These are phyloP conservation scores for Drepana falcataria DNA, from an alignment of 2,888 invertebrate genomes.

Conservation along the genomic window DNA sequence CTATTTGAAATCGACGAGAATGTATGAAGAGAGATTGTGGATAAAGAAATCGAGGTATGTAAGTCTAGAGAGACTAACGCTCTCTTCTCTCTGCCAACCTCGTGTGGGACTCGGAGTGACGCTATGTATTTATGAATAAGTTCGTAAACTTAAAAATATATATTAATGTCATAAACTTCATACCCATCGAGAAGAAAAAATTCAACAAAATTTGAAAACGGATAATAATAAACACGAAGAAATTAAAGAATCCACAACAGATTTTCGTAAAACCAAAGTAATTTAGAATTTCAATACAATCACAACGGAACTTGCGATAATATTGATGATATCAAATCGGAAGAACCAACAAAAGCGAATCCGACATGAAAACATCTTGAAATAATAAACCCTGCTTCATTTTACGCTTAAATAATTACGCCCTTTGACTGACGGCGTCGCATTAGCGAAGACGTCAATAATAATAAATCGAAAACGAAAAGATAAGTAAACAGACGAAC, in stretches of 20 bases:
- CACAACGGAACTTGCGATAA: constrained; percentile 7
- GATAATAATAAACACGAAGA: not conserved
- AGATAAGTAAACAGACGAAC: constrained; percentile 26
- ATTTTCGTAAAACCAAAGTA: not conserved
- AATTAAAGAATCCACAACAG: not conserved
- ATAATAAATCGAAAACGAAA: constrained; percentile 33
- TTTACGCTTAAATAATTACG: constrained; percentile 21
- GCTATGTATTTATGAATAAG: too few relatives aligned
- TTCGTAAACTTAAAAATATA: too few relatives aligned
- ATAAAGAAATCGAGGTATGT: too few relatives aligned
- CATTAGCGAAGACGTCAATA: constrained; percentile 45
- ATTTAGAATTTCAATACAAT: not conserved
- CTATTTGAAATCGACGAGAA: too few relatives aligned
- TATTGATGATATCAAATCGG: constrained; percentile 14
- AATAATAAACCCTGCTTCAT: constrained; percentile 19
- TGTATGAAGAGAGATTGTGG: not conserved
- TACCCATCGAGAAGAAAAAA: too few relatives aligned
- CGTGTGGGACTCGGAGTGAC: too few relatives aligned
- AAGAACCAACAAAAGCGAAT: constrained; percentile 18
- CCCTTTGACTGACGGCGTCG: constrained; percentile 36
- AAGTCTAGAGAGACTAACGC: too few relatives aligned
- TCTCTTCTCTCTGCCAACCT: too few relatives aligned
- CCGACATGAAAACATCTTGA: constrained; percentile 16
- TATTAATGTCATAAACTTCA: too few relatives aligned
- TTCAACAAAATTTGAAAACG: too few relatives aligned